phyloP scores from a whole-genome alignment of 2,113 vertebrate genomes.

The Elachura formosa region DNA sequence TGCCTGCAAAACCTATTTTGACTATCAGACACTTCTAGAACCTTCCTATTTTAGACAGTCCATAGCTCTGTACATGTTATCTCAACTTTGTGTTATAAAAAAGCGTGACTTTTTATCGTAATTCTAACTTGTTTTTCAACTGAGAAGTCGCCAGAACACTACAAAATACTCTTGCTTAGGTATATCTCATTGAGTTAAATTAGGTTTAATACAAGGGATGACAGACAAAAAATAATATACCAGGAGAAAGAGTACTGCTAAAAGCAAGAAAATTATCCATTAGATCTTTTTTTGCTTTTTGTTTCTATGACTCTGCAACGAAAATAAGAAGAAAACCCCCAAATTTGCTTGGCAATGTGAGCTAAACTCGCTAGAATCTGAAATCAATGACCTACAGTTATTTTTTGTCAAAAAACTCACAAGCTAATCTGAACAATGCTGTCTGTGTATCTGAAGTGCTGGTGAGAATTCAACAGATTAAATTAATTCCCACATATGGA shows the following conservation, averaged over 20 bases:
- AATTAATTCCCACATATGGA: neutral
- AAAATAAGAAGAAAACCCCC: neutral
- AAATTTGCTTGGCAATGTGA: neutral
- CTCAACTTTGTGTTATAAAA: neutral
- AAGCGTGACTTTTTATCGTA: neutral
- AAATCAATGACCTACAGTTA: neutral
- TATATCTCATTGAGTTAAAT: neutral
- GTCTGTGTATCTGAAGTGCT: neutral
- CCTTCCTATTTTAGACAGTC: constrained; percentile 14
- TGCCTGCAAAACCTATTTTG: constrained; percentile 32
- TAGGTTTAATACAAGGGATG: neutral
- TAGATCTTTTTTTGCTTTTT: neutral
- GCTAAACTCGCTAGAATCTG: neutral
- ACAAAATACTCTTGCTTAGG: neutral
- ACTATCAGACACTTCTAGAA: constrained; percentile 46
- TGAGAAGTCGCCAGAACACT: neutral
- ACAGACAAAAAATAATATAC: neutral
- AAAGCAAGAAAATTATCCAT: neutral
- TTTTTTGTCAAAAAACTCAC: neutral
- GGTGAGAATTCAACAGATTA: neutral
- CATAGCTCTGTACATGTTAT: neutral
- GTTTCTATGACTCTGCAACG: neutral
- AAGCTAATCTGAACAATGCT: neutral
- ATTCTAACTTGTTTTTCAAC: neutral
- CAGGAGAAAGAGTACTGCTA: neutral